A percentile compares a stretch with the other conserved stretches of the same genome.
phyloP scores from a whole-genome alignment of 2,888 invertebrate genomes.

The Bugulina stolonifera region DNA sequence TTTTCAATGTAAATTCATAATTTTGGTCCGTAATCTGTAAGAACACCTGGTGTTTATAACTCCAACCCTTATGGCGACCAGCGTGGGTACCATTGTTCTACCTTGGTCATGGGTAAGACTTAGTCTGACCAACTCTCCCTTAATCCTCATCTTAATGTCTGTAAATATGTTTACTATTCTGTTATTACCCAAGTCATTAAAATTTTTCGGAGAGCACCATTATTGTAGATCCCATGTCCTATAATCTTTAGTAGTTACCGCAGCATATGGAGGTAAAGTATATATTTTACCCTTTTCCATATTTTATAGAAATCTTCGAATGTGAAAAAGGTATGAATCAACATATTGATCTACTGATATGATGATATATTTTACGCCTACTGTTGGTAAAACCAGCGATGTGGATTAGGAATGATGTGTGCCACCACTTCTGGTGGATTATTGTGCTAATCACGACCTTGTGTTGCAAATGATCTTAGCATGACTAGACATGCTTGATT shows the following conservation, averaged over 20 bases:
- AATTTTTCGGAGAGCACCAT: too few species aligned
- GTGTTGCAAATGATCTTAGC: background rate
- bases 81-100: background rate
- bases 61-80: background rate
- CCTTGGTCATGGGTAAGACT: too few species aligned
- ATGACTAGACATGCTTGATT: background rate
- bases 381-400: too few species aligned
- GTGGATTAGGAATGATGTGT: background rate
- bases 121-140: background rate
- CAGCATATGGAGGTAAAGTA: too few species aligned
- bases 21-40: background rate
- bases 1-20: background rate
- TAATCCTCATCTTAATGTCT: background rate
- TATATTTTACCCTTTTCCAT: background rate
- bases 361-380: background rate
- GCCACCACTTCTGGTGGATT: background rate
- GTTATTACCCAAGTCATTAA: background rate
- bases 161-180: background rate
- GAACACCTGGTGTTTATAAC: background rate
- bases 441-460: background rate
- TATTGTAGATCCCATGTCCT: background rate
- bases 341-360: background rate
- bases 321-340: conserved; percentile 8
- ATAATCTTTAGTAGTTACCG: too few species aligned
- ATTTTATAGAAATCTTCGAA: background rate